Base-by-base conservation (phyloP, 2,888 invertebrate species). In the Emmelina monodactyla region DNA sequence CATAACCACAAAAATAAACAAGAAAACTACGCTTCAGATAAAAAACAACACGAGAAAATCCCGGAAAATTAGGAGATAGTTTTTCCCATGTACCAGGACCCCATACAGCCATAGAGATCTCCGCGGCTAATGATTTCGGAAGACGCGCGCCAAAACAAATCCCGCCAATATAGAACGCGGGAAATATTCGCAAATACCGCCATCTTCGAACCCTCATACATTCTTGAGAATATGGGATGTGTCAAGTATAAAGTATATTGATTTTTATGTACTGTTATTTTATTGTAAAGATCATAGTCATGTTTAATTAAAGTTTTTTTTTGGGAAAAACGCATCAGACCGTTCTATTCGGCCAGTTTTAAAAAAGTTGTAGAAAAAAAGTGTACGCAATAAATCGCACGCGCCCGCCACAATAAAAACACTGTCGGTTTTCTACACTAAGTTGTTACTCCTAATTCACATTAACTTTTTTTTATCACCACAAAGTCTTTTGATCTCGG, bases 391-490 rank as follows among this genome's bases (percentile, higher is more conserved):
- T 25, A 10, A 14, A 31, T 16, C 4, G 14, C 16, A 25, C 38
- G 22, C 34, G 32, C 29, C 33, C 43, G 37, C 43, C 39, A 37
- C 43, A 45, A 46, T 53, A 9, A n/a, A 25, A 25, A 25, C 11
- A 25, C 3, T 25, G 53, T 50, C 55, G 53, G 48, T 54, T 42
- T 45, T 44, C 50, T 51, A 58, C 59, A 70, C 70, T 63, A 64
- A 71, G 68, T 70, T 70, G 71, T 71, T 70, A 69, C 70, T 65
- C 61, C 62, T 62, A 66, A 67, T 64, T 61, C 66, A 65, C 72
- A 75, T 75, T 63, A 73, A 72, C 64, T 52, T 54, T 67, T n/a
- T 73, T 78, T 79, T 75, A 76, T 73, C 67, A 61, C 64, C 59
- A 47, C 53, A 49, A 39, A 53, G 50, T 58, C 71, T 67, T 78